Percentiles rank a stretch among this genome's conserved stretches.
Evolutionary conservation across 2,113 vertebrate species (phyloP).

Genomic region (Seriola quinqueradiata): DNA sequence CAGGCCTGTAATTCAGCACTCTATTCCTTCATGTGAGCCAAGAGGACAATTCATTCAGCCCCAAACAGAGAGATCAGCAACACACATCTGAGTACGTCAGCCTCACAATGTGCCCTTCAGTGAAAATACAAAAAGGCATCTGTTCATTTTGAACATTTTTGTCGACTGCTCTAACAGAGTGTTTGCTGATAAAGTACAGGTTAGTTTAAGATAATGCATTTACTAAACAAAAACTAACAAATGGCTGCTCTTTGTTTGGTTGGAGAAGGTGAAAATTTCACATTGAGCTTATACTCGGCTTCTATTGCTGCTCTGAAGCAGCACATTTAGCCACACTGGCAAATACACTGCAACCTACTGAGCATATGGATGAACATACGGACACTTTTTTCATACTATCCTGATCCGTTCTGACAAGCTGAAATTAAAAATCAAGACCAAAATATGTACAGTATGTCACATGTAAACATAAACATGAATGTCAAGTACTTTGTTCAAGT

Average conservation of each 20-base stretch:
- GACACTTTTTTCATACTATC: background rate
- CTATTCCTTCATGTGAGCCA: constrained; percentile 59
- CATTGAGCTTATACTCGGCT: background rate
- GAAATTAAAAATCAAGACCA: background rate
- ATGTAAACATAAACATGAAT: background rate
- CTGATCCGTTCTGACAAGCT: background rate
- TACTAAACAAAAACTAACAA: background rate
- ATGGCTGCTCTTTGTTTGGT: background rate
- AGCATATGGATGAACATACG: constrained; percentile 3
- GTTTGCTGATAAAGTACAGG: background rate
- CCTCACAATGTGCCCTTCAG: constrained; percentile 18
- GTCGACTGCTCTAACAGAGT: background rate
- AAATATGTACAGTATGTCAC: background rate
- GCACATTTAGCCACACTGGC: background rate
- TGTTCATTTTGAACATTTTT: constrained; percentile 20
- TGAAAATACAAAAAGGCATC: constrained; percentile 14
- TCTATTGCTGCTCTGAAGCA: too few species aligned
- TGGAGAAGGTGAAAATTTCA: background rate
- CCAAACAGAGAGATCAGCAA: constrained; percentile 33
- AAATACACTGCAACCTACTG: background rate
- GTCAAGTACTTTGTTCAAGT: background rate
- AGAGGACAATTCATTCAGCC: constrained; percentile 37
- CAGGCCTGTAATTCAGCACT: constrained; percentile 69
- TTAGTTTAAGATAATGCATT: background rate
- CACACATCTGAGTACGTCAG: constrained; percentile 22